These are phyloP conservation scores for Enteromius argenteus DNA, from an alignment of 2,797 vertebrate genomes.

Conservation along the genomic window DNA sequence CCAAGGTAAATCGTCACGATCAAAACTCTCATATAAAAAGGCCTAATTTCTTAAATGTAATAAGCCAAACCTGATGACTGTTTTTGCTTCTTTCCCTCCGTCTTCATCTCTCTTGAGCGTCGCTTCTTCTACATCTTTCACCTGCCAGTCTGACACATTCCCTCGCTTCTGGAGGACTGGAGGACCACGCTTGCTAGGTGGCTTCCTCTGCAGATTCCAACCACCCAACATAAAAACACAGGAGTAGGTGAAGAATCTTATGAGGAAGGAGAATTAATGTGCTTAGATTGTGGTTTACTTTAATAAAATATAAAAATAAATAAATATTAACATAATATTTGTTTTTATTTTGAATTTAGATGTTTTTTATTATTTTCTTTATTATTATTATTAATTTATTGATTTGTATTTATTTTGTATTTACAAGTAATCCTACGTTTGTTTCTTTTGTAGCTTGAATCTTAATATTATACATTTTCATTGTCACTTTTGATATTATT, in stretches of 20 bases:
- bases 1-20: neutral
- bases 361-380: neutral
- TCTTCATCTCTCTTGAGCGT: slow-evolving; percentile 9
- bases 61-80: slow-evolving; percentile 81
- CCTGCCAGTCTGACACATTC: slow-evolving; percentile 67
- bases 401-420: neutral
- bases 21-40: neutral
- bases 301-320: neutral
- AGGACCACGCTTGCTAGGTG: slow-evolving; percentile 72
- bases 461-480: neutral
- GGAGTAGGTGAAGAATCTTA: neutral
- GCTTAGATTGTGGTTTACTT: neutral
- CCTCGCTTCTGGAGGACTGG: slow-evolving; percentile 65
- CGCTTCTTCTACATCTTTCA: slow-evolving; percentile 58
- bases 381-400: neutral
- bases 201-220: slow-evolving; percentile 70
- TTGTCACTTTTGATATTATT: neutral
- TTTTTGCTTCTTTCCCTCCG: slow-evolving; percentile 70
- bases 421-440: neutral
- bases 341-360: neutral
- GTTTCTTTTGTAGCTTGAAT: neutral
- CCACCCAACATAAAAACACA: slow-evolving; percentile 9
- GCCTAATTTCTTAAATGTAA: neutral
- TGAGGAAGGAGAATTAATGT: neutral
- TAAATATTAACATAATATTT: neutral